phyloP scores from a whole-genome alignment of 1,140 invertebrate species.

The Rhynchophorus ferrugineus region DNA sequence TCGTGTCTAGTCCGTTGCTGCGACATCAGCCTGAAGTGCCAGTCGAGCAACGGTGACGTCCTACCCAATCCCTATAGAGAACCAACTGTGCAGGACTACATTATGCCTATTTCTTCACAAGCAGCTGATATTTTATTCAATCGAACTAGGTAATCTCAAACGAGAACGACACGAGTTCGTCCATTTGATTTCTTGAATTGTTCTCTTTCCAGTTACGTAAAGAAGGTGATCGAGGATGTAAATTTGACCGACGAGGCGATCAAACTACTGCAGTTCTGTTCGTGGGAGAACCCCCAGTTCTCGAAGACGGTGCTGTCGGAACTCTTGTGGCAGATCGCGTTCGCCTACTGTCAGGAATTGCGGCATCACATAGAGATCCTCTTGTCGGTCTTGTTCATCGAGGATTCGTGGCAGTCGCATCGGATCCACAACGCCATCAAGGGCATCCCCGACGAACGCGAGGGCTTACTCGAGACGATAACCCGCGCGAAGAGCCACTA shows the following conservation, averaged over 20 bases:
- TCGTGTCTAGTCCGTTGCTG: constrained; percentile 87
- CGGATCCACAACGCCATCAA: constrained; percentile 76
- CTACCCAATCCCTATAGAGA: constrained; percentile 80
- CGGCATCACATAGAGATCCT: constrained; percentile 86
- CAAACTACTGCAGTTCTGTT: constrained; percentile 83
- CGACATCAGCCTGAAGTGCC: constrained; percentile 76
- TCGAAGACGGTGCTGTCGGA: constrained; percentile 82
- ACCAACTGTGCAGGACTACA: constrained; percentile 54
- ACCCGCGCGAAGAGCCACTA: constrained; percentile 87
- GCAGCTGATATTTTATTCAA: constrained; percentile 76
- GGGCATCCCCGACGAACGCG: constrained; percentile 83
- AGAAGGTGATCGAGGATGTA: constrained; percentile 92
- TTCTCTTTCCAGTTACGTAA: constrained; percentile 66
- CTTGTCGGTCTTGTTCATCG: constrained; percentile 77
- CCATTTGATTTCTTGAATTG: neutral
- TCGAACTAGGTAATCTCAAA: constrained; percentile 55
- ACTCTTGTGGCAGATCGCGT: constrained; percentile 88
- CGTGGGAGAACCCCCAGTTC: constrained; percentile 94
- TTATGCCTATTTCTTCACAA: constrained; percentile 68
- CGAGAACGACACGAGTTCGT: neutral
- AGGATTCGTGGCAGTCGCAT: constrained; percentile 94
- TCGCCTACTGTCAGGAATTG: constrained; percentile 90
- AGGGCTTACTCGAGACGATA: constrained; percentile 90
- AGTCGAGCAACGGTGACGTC: constrained; percentile 51
- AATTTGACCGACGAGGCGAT: constrained; percentile 85